Evolutionary conservation across 2,888 invertebrate genomes (phyloP), one percentile per base, ranked within the genome.

Genomic region (Cartodere bifasciata): DNA sequence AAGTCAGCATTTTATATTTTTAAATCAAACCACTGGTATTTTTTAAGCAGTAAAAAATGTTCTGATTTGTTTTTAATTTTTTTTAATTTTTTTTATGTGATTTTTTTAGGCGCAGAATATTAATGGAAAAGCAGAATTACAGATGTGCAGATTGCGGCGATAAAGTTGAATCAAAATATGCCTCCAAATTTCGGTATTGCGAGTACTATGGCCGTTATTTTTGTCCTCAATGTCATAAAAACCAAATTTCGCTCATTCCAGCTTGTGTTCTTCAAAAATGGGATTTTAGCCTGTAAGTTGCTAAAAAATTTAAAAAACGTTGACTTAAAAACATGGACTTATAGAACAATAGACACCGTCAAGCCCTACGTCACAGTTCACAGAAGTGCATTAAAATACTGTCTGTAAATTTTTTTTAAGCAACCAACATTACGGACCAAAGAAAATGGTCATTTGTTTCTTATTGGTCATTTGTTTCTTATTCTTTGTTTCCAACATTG

Each of bases 141-240:
- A 67, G 79, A 15, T 88, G 87, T 58, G 83, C 86, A 23, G 86
- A 86, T 3, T 88, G 87, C 60, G 84, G 86, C 1, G 78, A 80
- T 69, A 73, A 72, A 48, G 81, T 87, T 4, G 76, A 79, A 2
- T 64, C 64, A 4, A 70, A 74, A 39, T 82, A 80, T 51, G 71
- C 78, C 7, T 73, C 75, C 35, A 69, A 75, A 45, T 83, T 78
- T 58, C 70, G 85, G 10, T 86, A 82, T 50, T 86, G 86, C 53
- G 76, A 81, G 47, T 88, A 88, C 59, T 62, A 84, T 37, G 85
- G 86, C 6, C 72, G 83, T 49, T 84, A 80, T 58, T 84, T 86
- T 59, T 88, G 88, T 50, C 82, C 84, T 7, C 82, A 82, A 25
- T 88, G 88, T 53, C 87, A 88, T 57, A 74, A 75, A 13, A 80